phyloP scores from a whole-genome alignment of 64 coral and sea anemone species.

The Pocillopora verrucosa region DNA sequence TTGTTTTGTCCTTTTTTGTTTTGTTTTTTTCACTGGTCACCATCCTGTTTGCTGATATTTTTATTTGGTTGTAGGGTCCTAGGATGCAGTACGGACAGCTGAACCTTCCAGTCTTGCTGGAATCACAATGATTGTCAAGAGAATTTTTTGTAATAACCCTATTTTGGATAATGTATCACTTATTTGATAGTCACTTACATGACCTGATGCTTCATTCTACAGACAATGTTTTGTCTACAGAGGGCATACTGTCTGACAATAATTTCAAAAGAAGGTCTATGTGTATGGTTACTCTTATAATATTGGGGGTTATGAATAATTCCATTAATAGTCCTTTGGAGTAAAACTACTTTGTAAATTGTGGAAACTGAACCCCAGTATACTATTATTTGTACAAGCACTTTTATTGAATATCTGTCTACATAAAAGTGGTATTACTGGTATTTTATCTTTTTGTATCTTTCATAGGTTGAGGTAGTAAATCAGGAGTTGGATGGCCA shows the following conservation, averaged over 20 bases:
- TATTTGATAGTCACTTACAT: constrained; percentile 39
- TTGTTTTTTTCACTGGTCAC: constrained; percentile 9
- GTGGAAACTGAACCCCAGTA: constrained; percentile 35
- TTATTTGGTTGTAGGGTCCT: constrained; percentile 56
- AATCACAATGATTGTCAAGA: constrained; percentile 45
- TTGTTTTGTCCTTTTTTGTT: too few relatives aligned
- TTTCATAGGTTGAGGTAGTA: constrained; percentile 67
- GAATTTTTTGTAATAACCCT: constrained; percentile 31
- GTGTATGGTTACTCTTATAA: constrained; percentile 34
- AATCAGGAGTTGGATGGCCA: constrained; percentile 46
- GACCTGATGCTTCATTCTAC: not conserved
- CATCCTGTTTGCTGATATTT: constrained; percentile 22
- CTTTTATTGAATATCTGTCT: constrained; percentile 37
- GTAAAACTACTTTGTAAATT: constrained; percentile 41
- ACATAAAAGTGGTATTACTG: constrained; percentile 21
- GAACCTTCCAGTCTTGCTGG: constrained; percentile 41
- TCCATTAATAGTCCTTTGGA: constrained; percentile 46
- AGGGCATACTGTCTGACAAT: constrained; percentile 32
- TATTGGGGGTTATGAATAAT: constrained; percentile 9
- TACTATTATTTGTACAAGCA: constrained; percentile 15
- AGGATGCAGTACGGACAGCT: constrained; percentile 55
- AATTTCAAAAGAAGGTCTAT: constrained; percentile 32
- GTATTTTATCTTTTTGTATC: constrained; percentile 57
- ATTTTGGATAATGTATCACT: constrained; percentile 51
- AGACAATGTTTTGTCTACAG: constrained; percentile 30